Conservation (phyloP, 1,140 invertebrate species). For the Plodia interpunctella region DNA sequence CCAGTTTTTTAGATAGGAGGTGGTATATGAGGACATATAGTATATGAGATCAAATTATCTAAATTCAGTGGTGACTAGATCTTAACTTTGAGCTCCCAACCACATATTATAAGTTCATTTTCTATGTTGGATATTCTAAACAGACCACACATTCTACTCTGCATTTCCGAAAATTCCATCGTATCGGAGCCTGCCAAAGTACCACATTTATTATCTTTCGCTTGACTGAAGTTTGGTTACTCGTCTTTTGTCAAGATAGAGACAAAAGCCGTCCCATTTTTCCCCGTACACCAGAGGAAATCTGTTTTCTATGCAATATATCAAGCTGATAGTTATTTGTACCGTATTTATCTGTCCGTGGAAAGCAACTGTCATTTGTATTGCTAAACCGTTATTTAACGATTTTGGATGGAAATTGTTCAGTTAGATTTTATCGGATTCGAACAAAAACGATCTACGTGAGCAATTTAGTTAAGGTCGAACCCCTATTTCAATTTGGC, state of each 20-base stretch:
- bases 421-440: background rate
- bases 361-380: background rate
- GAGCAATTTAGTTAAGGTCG: constrained; percentile 2
- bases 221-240: constrained; percentile 6
- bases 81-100: too few relatives aligned
- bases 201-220: constrained; percentile 6
- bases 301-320: constrained; percentile 6
- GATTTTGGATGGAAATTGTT: background rate
- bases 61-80: too few relatives aligned
- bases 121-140: background rate
- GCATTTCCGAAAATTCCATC: background rate
- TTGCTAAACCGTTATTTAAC: background rate
- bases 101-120: too few relatives aligned
- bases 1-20: too few relatives aligned
- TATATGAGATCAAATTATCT: too few relatives aligned
- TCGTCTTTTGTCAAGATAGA: constrained; percentile 7
- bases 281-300: background rate
- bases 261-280: constrained; percentile 3
- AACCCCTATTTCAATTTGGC: background rate
- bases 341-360: background rate
- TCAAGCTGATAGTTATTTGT: background rate
- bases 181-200: constrained; percentile 4
- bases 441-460: constrained; percentile 1
- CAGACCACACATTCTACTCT: background rate
- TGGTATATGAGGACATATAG: too few relatives aligned